Conservation (phyloP, 2,113 vertebrate genomes). For the Nibea coibor region DNA sequence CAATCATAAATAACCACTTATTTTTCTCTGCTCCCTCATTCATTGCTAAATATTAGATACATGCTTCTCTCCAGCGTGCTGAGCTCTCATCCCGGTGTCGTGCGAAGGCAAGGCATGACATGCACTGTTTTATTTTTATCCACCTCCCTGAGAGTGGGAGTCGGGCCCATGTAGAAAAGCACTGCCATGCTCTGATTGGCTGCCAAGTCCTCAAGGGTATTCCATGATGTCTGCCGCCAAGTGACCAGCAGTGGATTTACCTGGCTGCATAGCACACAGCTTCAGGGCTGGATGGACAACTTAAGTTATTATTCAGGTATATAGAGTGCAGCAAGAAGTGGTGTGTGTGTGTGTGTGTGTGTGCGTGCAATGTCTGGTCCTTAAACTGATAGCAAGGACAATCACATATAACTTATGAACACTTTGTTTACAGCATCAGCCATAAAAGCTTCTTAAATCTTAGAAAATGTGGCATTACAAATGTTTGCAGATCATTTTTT, state of each 20-base stretch:
- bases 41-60: slow-evolving; percentile 75
- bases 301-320: slow-evolving; percentile 28
- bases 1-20: slow-evolving; percentile 52
- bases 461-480: background rate
- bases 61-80: slow-evolving; percentile 21
- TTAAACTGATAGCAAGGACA: background rate
- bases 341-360: background rate
- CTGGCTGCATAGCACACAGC: slow-evolving; percentile 36
- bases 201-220: slow-evolving; percentile 56
- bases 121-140: slow-evolving; percentile 73
- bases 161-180: slow-evolving; percentile 45
- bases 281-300: slow-evolving; percentile 42
- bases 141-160: slow-evolving; percentile 45
- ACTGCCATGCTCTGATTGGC: slow-evolving; percentile 67
- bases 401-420: background rate
- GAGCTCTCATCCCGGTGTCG: slow-evolving; percentile 35
- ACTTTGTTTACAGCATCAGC: background rate
- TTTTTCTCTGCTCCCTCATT: slow-evolving; percentile 32
- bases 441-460: background rate
- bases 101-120: slow-evolving; percentile 58
- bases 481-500: background rate
- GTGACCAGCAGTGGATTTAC: slow-evolving; percentile 58
- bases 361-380: background rate
- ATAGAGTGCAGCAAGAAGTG: background rate
- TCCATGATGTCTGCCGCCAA: slow-evolving; percentile 44